These are phyloP conservation scores for Labeo calbasu DNA, from an alignment of 2,797 vertebrate species.

Conservation along the genomic window DNA sequence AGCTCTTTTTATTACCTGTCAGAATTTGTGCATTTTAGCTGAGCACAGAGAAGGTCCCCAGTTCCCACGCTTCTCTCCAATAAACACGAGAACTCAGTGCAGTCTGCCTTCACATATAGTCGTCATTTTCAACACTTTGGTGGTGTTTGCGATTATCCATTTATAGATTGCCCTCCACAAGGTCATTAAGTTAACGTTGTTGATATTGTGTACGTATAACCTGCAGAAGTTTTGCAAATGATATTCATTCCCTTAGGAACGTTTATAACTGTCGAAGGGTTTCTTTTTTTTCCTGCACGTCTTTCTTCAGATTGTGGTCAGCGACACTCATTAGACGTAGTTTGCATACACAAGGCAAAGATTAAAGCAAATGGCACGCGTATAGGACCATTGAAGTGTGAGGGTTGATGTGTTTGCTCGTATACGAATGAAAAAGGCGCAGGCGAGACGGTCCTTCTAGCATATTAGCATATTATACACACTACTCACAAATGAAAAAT, in stretches of 20 bases:
- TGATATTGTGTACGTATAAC: background rate
- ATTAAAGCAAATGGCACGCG: conserved; percentile 37
- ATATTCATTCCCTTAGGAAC: background rate
- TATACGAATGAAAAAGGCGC: background rate
- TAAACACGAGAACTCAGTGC: background rate
- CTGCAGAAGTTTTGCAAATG: background rate
- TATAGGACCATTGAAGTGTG: background rate
- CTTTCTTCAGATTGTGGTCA: background rate
- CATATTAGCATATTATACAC: background rate
- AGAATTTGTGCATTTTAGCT: conserved; percentile 44
- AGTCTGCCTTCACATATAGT: conserved; percentile 27
- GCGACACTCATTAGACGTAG: background rate
- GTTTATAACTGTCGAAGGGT: background rate
- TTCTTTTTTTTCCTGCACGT: background rate
- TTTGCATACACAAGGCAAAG: background rate
- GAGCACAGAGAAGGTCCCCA: conserved; percentile 52
- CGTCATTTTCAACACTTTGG: conserved; percentile 21
- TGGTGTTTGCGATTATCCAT: background rate
- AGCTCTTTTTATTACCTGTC: conserved; percentile 54
- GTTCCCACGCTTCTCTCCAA: conserved; percentile 55
- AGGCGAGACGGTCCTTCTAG: background rate
- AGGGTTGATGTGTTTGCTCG: background rate
- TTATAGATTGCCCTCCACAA: background rate
- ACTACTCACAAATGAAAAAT: background rate
- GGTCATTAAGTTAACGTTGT: no score